Evolutionary conservation across 1,140 invertebrate species (phyloP).

Genomic region (Tribolium castaneum): DNA sequence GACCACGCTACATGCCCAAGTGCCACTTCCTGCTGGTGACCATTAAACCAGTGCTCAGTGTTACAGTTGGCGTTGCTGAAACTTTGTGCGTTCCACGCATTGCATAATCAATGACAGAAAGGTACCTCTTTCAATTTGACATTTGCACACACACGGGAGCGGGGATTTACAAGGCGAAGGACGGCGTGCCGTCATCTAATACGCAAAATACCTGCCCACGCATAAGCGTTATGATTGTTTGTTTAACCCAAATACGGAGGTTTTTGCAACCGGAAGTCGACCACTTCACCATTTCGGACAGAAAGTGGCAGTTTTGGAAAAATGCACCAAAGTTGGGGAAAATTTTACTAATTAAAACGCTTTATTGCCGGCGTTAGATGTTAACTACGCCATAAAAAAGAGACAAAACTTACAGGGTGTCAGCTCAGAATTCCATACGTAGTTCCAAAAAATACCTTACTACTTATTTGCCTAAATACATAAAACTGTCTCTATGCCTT

Average conservation of each 20-base stretch:
- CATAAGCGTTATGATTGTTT: background rate
- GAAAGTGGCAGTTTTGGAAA: too few species aligned
- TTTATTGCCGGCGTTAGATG: too few species aligned
- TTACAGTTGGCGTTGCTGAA: slow-evolving; percentile 15
- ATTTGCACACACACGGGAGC: background rate
- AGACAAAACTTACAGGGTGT: too few species aligned
- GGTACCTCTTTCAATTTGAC: slow-evolving; percentile 44
- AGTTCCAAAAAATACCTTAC: too few species aligned
- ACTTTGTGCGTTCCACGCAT: slow-evolving; percentile 48
- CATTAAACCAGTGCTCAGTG: background rate
- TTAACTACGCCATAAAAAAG: too few species aligned
- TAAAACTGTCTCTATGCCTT: too few species aligned
- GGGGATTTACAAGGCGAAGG: background rate
- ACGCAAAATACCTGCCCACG: background rate
- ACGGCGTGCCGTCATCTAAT: background rate
- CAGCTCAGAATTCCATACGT: too few species aligned
- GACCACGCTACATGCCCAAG: slow-evolving; percentile 9
- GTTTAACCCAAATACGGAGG: too few species aligned
- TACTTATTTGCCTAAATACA: too few species aligned
- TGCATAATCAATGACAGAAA: slow-evolving; percentile 57
- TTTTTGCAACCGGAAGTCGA: background rate
- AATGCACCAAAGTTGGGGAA: background rate
- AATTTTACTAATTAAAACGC: too few species aligned
- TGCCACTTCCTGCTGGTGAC: slow-evolving; percentile 33
- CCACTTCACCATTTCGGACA: too few species aligned